Evolutionary conservation across 2,113 vertebrate genomes (phyloP), one percentile per base, ranked within the genome.

Genomic region (Chamaetylas fuelleborni): DNA sequence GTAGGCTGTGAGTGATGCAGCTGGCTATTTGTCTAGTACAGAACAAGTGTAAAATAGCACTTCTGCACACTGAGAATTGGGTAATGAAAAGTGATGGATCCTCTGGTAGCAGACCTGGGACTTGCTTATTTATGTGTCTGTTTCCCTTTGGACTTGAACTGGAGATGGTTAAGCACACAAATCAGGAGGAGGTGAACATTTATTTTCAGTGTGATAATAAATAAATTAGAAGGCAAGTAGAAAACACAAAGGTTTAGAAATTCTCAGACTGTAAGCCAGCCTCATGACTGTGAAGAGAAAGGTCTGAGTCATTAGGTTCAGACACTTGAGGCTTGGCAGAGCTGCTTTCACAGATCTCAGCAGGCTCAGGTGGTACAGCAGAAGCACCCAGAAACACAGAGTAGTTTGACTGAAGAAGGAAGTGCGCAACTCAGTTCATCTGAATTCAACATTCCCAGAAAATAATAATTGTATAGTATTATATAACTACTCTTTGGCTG

Each of bases 111-210:
- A 88, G 83, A 60, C 53, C 43, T 25, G n/a, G 36, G 70, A 71
- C 77, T 86, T 54, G 60, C 5, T 2, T 88, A 50, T 94, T 91
- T 94, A 77, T 90, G 56, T 58, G 58, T 81, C 71, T 73, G 10
- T 95, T 92, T 86, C 62, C 42, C 54, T 96, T 92, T 71, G 81
- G 61, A 29, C 81, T 94, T 93, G 91, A 91, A 72, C 90, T 86
- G 81, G 58, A 92, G 85, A 69, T 85, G 50, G 79, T 82, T 84
- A 88, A 93, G 48, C 48, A 40, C 81, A 84, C 65, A 84, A 62
- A 91, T 84, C 67, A 78, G 69, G 42, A 70, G 43, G 50, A 88
- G 53, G 34, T 90, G 84, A 94, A 93, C 50, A 47, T 93, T 85
- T 88, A 40, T 82, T 88, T 86, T 88, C 83, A 73, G 56, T 56